These are phyloP conservation scores for Petromus typicus DNA, from an alignment of 2,113 vertebrate genomes.

Conservation along the genomic window DNA sequence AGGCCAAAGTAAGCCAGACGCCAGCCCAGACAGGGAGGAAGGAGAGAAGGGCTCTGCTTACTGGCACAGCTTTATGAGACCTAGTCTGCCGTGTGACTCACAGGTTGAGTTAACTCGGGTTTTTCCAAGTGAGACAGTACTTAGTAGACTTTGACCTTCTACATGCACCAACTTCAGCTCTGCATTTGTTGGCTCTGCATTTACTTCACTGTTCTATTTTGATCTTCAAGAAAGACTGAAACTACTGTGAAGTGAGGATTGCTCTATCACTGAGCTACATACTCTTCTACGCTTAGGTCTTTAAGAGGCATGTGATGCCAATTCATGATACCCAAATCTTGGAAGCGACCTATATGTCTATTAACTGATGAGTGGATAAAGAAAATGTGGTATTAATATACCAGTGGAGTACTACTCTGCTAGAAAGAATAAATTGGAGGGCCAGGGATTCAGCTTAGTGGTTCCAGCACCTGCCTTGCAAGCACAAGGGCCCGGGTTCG, in stretches of 20 bases:
- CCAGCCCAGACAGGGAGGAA: background rate
- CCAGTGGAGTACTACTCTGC: background rate
- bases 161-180: background rate
- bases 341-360: background rate
- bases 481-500: no score
- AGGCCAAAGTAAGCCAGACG: background rate
- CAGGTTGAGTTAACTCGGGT: background rate
- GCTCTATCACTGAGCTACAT: background rate
- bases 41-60: background rate
- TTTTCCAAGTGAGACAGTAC: conserved; percentile 28
- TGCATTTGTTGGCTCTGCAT: background rate
- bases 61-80: background rate
- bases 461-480: no score
- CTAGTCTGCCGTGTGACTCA: background rate
- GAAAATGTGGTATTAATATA: background rate
- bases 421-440: background rate
- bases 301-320: background rate
- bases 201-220: background rate
- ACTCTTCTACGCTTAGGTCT: background rate
- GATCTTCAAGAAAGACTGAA: background rate
- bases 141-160: background rate
- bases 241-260: background rate
- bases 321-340: background rate
- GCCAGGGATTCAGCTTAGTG: no score
- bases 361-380: background rate